Base-by-base conservation (phyloP, 2,113 vertebrate genomes). In the Eudyptes chrysolophus region DNA sequence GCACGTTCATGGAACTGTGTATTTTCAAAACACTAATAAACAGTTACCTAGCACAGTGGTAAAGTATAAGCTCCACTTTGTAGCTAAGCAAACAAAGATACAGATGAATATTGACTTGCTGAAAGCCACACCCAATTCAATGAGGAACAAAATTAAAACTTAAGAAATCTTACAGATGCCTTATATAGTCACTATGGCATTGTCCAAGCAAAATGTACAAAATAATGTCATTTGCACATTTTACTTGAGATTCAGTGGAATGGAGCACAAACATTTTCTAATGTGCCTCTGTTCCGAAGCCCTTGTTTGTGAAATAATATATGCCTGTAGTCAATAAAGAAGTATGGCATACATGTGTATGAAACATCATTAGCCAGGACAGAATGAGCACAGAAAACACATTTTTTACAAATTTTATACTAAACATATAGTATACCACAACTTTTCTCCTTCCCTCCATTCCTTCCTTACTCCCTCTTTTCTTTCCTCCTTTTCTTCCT, bases 11-110 rank as follows among this genome's bases (percentile, higher is more conserved):
- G 54, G 36, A 92, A 75, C 52, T 52, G 4, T 30, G 5, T 40
- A 25, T 94, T 92, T 90, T 95, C 78, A 91, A 95, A 97, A 84
- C 65, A 81, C 32, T 68, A 84, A 78, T 61, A 74, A 94, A 74
- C 11, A 57, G 61, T 92, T 89, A 84, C 30, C 44, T 75, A 78
- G 34, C 46, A 40, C 2, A 13, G 57, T 34, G 34, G 17, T 48
- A 61, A 95, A 78, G 29, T 27, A 44, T 81, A 89, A 89, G 18
- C 15, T 86, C 38, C 16, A 29, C 19, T 89, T 78, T 57, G 48
- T 25, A 92, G 64, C 32, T 78, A 69, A 68, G 27, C 38, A 94
- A 91, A 61, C 2, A 89, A 83, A 90, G 20, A 76, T 20, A 64
- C 3, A 89, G 61, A 40, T 65, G 65, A 75, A 26, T 52, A 71